phyloP scores from a whole-genome alignment of 2,113 vertebrate genomes.

The Chiloscyllium plagiosum region DNA sequence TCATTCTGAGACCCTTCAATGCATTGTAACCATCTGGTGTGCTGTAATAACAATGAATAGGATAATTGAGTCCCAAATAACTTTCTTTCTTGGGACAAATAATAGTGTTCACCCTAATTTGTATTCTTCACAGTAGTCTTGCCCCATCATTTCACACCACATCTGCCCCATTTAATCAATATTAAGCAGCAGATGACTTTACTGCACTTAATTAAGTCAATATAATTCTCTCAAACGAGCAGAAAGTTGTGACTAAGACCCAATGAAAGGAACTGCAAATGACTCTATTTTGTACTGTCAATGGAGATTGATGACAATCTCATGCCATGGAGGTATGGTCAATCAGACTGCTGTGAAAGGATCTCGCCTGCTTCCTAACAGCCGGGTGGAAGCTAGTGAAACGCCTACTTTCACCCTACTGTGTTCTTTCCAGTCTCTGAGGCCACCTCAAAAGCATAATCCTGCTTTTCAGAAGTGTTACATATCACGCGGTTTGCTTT shows the following conservation, averaged over 20 bases:
- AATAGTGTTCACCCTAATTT: conserved; percentile 69
- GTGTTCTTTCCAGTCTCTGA: conserved; percentile 58
- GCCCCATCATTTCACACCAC: conserved; percentile 72
- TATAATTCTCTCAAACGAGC: conserved; percentile 68
- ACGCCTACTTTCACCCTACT: conserved; percentile 61
- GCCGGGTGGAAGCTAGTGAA: conserved; percentile 66
- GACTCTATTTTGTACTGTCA: conserved; percentile 62
- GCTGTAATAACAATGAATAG: conserved; percentile 57
- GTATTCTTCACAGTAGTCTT: conserved; percentile 67
- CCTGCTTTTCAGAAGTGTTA: conserved; percentile 86
- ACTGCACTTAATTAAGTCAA: conserved; percentile 89
- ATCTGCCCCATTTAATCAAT: conserved; percentile 78
- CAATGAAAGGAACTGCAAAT: conserved; percentile 67
- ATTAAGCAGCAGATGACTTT: conserved; percentile 72
- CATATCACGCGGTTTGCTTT: conserved; percentile 84
- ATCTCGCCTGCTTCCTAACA: conserved; percentile 61
- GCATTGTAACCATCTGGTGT: conserved; percentile 88
- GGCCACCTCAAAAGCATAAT: conserved; percentile 79
- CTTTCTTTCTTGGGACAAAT: conserved; percentile 66
- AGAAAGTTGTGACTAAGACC: conserved; percentile 62
- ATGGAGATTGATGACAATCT: conserved; percentile 69
- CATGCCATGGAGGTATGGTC: conserved; percentile 68
- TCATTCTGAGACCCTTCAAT: conserved; percentile 60
- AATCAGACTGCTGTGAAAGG: conserved; percentile 66
- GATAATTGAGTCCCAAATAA: conserved; percentile 82